Base-by-base conservation (phyloP, 2,797 vertebrate genomes). In the Salmo trutta region DNA sequence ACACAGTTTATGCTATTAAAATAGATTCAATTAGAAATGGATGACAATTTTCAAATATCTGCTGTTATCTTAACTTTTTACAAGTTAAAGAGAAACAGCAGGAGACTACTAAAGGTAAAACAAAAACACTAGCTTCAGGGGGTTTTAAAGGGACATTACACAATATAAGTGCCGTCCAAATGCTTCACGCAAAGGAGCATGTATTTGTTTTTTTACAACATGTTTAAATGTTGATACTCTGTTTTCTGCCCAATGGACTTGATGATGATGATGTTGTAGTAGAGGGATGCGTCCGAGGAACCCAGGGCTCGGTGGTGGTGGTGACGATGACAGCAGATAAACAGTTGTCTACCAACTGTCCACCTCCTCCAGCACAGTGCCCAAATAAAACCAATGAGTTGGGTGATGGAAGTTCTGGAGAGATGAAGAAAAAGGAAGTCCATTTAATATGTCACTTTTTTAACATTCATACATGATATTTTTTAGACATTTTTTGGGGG, bases 361-460 rank as follows among this genome's bases (percentile, higher is more conserved):
- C 84, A 24, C 52, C 24, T 74, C 87, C 86, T 76, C 84, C 88
- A 79, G 83, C 79, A 79, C 79, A 81, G 81, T 82, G 89, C 84
- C 85, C 81, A 86, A 77, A 86, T 80, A 81, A 88, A 88, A 83
- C 88, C 89, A 87, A 77, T 87, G 75, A 83, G 75, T 88, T 88
- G 81, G 85, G 80, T 86, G 88, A 82, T 84, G 79, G 82, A 85
- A 59, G 82, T 82, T 89, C 92, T 94, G 90, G 76, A 87, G 85
- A 78, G 73, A 33, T 64, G 74, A 85, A 65, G 72, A 54, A 70
- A 29, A 33, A 36, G 2, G 59, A 76, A 8, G 2, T 27, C 19
- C 3, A n/a, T 6, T 29, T 70, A 3, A 21, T 24, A 21, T 10
- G n/a, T 62, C 21, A 62, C 8, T 7, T 62, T 21, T 21, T 33